A percentile compares a stretch with the other conserved stretches of the same genome.
Evolutionary conservation across 1,140 invertebrate species (phyloP).

Genomic region (Spodoptera litura): DNA sequence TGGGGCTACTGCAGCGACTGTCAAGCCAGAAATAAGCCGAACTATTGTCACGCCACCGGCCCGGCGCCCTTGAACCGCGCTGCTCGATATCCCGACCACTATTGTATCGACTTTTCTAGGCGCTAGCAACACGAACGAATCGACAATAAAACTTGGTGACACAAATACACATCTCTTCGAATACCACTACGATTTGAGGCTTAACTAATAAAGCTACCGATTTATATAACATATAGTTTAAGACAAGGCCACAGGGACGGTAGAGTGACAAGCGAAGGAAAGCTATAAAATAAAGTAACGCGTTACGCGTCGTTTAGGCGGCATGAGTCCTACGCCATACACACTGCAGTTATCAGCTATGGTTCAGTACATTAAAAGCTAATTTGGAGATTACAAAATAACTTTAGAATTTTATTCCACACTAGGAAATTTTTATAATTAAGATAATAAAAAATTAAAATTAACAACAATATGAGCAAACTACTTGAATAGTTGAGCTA

Average conservation of each 20-base stretch:
- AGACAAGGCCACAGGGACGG: slow-evolving; percentile 32
- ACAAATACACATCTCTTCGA: slow-evolving; percentile 17
- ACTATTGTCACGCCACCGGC: slow-evolving; percentile 36
- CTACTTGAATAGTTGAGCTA: slow-evolving; percentile 83
- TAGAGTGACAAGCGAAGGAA: slow-evolving; percentile 42
- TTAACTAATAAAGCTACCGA: slow-evolving; percentile 42
- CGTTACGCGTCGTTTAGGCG: slow-evolving; percentile 62
- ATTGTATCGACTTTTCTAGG: slow-evolving; percentile 9
- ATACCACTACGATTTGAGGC: slow-evolving; percentile 7
- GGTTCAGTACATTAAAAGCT: slow-evolving; percentile 69
- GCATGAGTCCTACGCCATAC: slow-evolving; percentile 62
- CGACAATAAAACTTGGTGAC: slow-evolving; percentile 21
- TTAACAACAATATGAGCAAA: slow-evolving; percentile 84
- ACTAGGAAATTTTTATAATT: slow-evolving; percentile 60
- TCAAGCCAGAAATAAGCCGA: slow-evolving; percentile 30
- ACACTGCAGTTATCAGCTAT: slow-evolving; percentile 63
- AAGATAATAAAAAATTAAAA: slow-evolving; percentile 74
- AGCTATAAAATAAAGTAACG: slow-evolving; percentile 45
- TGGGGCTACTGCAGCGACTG: slow-evolving; percentile 19
- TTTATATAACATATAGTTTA: slow-evolving; percentile 2
- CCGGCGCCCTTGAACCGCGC: slow-evolving; percentile 37
- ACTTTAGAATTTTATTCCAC: slow-evolving; percentile 70
- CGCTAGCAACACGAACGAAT: not conserved
- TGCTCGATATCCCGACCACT: slow-evolving; percentile 25
- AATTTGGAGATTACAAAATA: slow-evolving; percentile 73